Conservation (phyloP, 2,113 vertebrate genomes). For the Microtus ochrogaster region DNA sequence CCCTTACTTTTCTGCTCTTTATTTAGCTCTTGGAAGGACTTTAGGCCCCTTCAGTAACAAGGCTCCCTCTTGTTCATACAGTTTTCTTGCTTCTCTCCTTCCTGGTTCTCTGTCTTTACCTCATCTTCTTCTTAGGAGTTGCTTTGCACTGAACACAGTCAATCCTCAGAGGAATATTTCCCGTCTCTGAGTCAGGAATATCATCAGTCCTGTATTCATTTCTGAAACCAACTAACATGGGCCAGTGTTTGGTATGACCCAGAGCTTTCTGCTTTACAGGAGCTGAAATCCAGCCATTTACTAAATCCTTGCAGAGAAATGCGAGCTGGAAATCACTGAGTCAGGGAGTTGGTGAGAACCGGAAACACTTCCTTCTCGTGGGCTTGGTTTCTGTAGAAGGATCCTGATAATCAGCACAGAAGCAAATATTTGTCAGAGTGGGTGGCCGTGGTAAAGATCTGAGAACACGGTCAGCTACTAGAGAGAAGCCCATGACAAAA, state of each 20-base stretch:
- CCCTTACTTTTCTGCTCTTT: not conserved
- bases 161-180: not conserved
- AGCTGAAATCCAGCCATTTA: not conserved
- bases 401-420: not conserved
- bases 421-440: not conserved
- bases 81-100: not conserved
- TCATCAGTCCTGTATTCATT: not conserved
- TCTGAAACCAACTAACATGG: not conserved
- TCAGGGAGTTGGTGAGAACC: not conserved
- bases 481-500: not conserved
- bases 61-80: not conserved
- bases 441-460: not conserved
- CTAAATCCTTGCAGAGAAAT: not conserved
- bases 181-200: not conserved
- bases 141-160: not conserved
- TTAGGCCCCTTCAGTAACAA: not conserved
- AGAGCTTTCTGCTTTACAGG: not conserved
- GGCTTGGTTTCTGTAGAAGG: not conserved
- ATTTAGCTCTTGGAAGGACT: not conserved
- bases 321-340: not conserved
- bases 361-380: not conserved
- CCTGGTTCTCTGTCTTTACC: not conserved
- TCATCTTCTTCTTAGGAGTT: not conserved
- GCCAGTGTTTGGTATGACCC: not conserved
- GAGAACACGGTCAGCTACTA: not conserved